Percentiles rank a stretch among this genome's conserved stretches.
Conservation (phyloP, 2,888 invertebrate genomes). For the Xestoiulus laeticollis region DNA sequence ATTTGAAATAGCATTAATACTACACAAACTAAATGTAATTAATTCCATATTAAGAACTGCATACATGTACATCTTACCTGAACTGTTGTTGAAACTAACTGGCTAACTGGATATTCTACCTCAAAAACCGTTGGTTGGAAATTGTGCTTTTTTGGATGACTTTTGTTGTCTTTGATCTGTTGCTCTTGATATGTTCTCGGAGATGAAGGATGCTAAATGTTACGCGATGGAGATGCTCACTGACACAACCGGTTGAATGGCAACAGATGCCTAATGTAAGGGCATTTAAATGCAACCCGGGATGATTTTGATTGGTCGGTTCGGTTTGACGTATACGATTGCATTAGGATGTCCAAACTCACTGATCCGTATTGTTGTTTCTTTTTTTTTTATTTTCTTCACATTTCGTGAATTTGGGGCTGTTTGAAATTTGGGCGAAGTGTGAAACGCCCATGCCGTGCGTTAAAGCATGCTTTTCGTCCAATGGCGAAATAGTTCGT, state of each 20-base stretch:
- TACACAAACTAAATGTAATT: no score
- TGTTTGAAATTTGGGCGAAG: not conserved
- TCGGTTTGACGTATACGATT: not conserved
- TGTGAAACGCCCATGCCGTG: not conserved
- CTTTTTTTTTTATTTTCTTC: not conserved
- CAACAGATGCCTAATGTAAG: not conserved
- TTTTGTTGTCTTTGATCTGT: not conserved
- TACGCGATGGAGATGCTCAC: conserved; percentile 31
- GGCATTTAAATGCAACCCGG: not conserved
- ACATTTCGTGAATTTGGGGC: not conserved
- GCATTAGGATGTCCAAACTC: not conserved
- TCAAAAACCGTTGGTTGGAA: not conserved
- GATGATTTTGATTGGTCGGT: not conserved
- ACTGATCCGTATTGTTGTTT: not conserved
- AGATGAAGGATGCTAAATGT: not conserved
- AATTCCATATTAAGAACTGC: not conserved
- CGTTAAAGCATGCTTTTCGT: not conserved
- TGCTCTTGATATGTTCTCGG: not conserved
- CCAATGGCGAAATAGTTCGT: not conserved
- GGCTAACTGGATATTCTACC: not conserved
- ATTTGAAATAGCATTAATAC: no score
- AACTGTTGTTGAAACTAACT: not conserved
- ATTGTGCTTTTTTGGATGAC: not conserved
- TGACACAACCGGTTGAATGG: not conserved
- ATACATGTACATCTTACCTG: not conserved